These are phyloP conservation scores for Brachyptera putata DNA, from an alignment of 2,888 invertebrate species.

Conservation along the genomic window DNA sequence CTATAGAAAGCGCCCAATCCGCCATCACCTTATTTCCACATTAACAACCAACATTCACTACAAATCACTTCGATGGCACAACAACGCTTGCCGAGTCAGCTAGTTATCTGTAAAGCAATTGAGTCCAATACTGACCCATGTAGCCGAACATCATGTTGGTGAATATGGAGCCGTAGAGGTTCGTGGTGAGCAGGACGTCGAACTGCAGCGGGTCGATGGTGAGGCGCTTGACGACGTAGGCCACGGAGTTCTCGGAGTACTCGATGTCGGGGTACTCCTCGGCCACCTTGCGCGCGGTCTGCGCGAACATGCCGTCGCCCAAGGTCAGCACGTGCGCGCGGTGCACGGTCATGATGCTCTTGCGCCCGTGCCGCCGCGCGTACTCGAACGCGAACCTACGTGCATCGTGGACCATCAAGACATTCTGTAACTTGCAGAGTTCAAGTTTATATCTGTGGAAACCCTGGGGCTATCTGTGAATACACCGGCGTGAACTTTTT, in stretches of 20 bases:
- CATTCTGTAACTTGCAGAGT: too few relatives aligned
- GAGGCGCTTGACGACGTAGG: slow-evolving; percentile 1
- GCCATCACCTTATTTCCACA: too few relatives aligned
- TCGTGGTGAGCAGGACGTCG: slow-evolving; percentile 41
- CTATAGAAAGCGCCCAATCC: too few relatives aligned
- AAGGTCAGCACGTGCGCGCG: slow-evolving; percentile 59
- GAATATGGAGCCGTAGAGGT: slow-evolving; percentile 42
- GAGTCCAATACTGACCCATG: slow-evolving; percentile 27
- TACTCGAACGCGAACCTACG: slow-evolving; percentile 51
- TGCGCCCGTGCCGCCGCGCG: slow-evolving; percentile 51
- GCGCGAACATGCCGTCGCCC: slow-evolving; percentile 42
- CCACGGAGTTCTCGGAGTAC: slow-evolving; percentile 26
- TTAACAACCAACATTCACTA: too few relatives aligned
- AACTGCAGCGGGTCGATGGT: slow-evolving; percentile 37
- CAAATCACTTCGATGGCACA: too few relatives aligned
- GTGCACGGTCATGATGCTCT: slow-evolving; percentile 60
- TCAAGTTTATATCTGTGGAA: too few relatives aligned
- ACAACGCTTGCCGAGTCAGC: too few relatives aligned
- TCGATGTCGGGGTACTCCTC: slow-evolving; percentile 21
- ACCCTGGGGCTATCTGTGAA: too few relatives aligned
- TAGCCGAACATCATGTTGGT: slow-evolving; percentile 41
- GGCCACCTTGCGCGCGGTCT: slow-evolving; percentile 37
- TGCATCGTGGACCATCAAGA: too few relatives aligned
- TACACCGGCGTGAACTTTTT: too few relatives aligned
- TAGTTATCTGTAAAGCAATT: too few relatives aligned